Evolutionary conservation across 2,888 invertebrate species (phyloP), one percentile per base, ranked within the genome.

Genomic region (Ophion obscuratus): DNA sequence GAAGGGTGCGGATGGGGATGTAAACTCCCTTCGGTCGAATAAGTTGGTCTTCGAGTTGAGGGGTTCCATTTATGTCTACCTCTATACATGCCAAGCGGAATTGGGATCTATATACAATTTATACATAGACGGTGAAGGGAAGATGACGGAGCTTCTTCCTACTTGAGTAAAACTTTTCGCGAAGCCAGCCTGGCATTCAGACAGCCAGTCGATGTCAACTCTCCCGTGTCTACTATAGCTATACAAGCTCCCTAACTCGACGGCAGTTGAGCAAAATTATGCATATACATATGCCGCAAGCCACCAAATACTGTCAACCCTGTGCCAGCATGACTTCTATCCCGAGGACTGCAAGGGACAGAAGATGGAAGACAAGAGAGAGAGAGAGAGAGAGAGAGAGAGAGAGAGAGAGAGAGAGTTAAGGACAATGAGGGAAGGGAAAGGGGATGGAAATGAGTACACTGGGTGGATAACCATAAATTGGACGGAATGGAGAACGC

Each of bases 161-260:
- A 62, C 80, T 84, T 76, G 84, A 17, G 80, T 27, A 61, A 81
- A 85, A 85, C 74, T 85, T 81, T 85, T 78, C 77, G 84, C 76
- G 44, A 68, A 78, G 77, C 71, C 68, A 40, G 59, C 47, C 24
- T 61, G 47, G 66, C 44, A 67, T 66, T 66, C 70, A 71, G 77
- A 81, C 77, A 17, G 31, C 64, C 71, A 67, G 74, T 67, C 62
- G 67, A 74, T 78, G 84, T 73, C 81, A 73, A 68, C 73, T 76
- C 44, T 53, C 61, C 53, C 27, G 67, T 11, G 24, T 79, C 53
- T 27, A 66, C 14, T 62, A 70, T 76, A 75, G 53, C 47, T 74
- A 74, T 75, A 70, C 44, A 61, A 11, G 44, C 44, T 44, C 31
- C 24, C 73, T 27, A 24, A 75, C 77, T 59, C 20, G 68, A 40